phyloP scores from a whole-genome alignment of 2,113 vertebrate species.

The Pachycephala philippinensis region DNA sequence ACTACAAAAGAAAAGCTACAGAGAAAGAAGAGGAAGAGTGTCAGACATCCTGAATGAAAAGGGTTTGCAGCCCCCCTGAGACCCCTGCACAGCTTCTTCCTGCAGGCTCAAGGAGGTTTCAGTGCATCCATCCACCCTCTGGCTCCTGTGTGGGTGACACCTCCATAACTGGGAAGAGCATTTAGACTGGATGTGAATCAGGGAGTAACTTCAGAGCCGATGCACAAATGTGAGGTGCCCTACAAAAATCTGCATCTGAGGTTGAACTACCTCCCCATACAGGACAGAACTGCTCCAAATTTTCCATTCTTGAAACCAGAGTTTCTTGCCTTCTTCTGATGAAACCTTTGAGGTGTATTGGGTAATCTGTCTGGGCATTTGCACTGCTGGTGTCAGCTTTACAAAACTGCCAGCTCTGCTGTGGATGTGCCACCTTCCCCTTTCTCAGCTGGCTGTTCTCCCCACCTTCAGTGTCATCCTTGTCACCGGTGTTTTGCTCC shows the following conservation, averaged over 20 bases:
- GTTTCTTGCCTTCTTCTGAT: background rate
- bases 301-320: background rate
- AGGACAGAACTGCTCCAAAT: background rate
- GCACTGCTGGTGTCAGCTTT: background rate
- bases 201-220: background rate
- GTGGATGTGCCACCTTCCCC: background rate
- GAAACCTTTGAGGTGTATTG: background rate
- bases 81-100: background rate
- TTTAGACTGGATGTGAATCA: background rate
- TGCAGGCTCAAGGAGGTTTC: background rate
- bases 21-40: background rate
- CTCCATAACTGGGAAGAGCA: background rate
- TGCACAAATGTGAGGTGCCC: background rate
- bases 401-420: background rate
- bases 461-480: background rate
- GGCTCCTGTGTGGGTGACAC: accelerated
- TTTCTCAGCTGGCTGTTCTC: background rate
- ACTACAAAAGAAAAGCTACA: background rate
- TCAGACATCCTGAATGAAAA: background rate
- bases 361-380: background rate
- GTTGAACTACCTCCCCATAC: background rate
- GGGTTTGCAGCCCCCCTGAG: background rate
- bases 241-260: background rate
- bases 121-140: background rate
- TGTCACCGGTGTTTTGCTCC: accelerated